Percentiles rank a stretch among this genome's conserved stretches.
These are phyloP conservation scores for Drosophila barbarae DNA, from an alignment of 2,888 invertebrate genomes.

Conservation along the genomic window DNA sequence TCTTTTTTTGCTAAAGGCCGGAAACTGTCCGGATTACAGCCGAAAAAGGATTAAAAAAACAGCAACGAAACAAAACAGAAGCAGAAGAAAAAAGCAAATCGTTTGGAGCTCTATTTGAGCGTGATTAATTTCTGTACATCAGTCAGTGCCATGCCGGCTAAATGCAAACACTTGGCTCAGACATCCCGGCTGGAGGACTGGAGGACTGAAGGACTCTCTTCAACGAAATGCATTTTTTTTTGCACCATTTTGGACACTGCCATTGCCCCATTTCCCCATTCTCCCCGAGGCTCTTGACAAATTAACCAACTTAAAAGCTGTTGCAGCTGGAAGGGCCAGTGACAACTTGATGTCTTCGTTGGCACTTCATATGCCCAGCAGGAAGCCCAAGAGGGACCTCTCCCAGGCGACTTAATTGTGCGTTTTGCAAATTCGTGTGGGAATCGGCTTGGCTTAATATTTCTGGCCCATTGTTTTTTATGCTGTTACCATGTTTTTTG, in stretches of 20 bases:
- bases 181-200: conserved; percentile 21
- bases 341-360: conserved; percentile 66
- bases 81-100: conserved; percentile 9
- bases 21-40: conserved; percentile 56
- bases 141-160: conserved; percentile 52
- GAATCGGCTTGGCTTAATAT: conserved; percentile 38
- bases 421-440: conserved; percentile 63
- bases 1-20: conserved; percentile 42
- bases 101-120: conserved; percentile 66
- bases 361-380: conserved; percentile 43
- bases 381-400: conserved; percentile 29
- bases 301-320: conserved; percentile 62
- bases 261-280: background rate
- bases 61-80: background rate
- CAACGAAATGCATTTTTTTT: conserved; percentile 48
- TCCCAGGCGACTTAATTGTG: conserved; percentile 68
- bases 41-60: conserved; percentile 14
- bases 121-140: conserved; percentile 68
- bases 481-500: conserved; percentile 3
- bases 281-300: conserved; percentile 52
- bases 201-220: conserved; percentile 25
- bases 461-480: conserved; percentile 13
- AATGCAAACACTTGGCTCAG: conserved; percentile 60
- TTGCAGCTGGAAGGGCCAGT: conserved; percentile 37
- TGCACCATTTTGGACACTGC: background rate